Evolutionary conservation across 2,888 invertebrate species (phyloP).

Genomic region (Euzetes globulus): DNA sequence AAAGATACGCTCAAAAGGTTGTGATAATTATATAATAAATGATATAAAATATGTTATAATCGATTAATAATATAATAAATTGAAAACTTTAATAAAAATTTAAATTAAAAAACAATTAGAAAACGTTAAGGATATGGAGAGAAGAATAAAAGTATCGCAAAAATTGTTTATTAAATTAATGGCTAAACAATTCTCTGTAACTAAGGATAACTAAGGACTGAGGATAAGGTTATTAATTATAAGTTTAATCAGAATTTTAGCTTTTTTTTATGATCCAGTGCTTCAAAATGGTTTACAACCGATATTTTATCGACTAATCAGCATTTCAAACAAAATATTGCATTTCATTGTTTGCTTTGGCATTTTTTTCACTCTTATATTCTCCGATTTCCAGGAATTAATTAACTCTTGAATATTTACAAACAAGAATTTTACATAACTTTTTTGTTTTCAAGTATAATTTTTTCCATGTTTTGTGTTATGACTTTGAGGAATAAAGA

Average conservation of each 20-base stretch:
- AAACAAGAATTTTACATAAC: neutral
- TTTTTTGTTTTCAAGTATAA: no score
- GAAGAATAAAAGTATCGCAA: neutral
- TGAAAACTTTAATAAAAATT: neutral
- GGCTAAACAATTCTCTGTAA: neutral
- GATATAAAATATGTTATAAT: neutral
- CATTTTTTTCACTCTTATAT: neutral
- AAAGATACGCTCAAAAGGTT: neutral
- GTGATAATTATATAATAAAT: neutral
- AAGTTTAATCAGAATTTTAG: neutral
- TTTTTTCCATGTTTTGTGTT: no score
- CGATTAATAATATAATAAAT: neutral
- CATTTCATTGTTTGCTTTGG: neutral
- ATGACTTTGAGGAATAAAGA: no score
- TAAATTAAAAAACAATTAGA: constrained; percentile 2
- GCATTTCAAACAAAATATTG: neutral
- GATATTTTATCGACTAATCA: neutral
- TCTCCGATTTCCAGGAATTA: neutral
- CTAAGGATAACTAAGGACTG: no score
- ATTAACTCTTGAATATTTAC: neutral
- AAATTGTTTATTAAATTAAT: neutral
- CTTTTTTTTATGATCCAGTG: neutral
- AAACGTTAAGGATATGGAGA: neutral
- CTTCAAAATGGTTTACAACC: neutral
- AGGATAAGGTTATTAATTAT: constrained; percentile 4